Evolutionary conservation across 2,888 invertebrate species (phyloP), one percentile per base, ranked within the genome.

Genomic region (Tromatobia lineatoria): DNA sequence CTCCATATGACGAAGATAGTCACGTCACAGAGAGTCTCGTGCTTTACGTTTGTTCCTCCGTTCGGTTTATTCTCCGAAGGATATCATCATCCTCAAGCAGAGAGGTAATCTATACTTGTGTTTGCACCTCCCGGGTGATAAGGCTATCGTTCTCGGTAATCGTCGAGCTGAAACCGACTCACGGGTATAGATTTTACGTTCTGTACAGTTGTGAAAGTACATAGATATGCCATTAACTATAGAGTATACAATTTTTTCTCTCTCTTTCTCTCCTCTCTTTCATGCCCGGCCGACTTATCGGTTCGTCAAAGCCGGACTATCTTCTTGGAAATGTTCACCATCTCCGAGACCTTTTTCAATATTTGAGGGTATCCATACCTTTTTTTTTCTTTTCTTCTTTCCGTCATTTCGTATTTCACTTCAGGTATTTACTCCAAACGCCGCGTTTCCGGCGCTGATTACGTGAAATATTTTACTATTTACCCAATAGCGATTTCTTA

Each of bases 181-280:
- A 69, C 57, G 59, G 42, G 67, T 69, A 76, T 80, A 59, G 52
- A 80, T 73, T 80, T 70, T 64, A 74, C 50, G 79, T 52, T 38
- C 47, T 52, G 47, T 45, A 80, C 69, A 52, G 50, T 54, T 57
- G n/a, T 34, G 47, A 29, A 10, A 11, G 75, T 73, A 45, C 45
- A 61, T 54, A 34, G 71, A 47, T 23, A 66, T 57, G 59, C 25
- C 15, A 52, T 52, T 52, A 61, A 54, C 20, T 59, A 70, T 50
- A 47, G 13, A 47, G n/a, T 18, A 73, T 25, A 57, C 25, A 73
- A 29, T 38, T 4, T 42, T 45, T 20, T 57, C 18, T 50, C 29
- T 82, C 86, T 50, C 50, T 50, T 2, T 38, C 86, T 89, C 88
- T 87, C 89, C 86, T 84, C 83, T 71, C 74, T 87, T 71, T 88